phyloP scores from a whole-genome alignment of 2,113 vertebrate species.

The Chloroceryle aenea region DNA sequence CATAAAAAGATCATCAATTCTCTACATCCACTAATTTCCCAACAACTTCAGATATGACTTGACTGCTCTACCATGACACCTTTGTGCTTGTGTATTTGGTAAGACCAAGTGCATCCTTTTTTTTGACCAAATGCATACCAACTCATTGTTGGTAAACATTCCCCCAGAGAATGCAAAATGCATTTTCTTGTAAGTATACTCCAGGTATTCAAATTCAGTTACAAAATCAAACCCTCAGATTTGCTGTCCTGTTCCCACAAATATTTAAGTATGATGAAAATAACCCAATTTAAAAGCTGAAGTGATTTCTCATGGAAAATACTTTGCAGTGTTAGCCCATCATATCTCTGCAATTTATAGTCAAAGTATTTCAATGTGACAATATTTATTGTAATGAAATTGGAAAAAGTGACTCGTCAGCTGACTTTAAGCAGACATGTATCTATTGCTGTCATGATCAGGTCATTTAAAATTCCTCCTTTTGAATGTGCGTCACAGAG shows the following conservation, averaged over 20 bases:
- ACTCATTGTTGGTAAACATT: not conserved
- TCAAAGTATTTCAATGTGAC: not conserved
- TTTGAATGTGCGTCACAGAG: constrained; percentile 42
- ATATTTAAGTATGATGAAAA: not conserved
- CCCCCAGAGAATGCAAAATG: not conserved
- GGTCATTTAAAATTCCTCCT: constrained; percentile 42
- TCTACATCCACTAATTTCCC: not conserved
- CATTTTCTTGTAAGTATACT: not conserved
- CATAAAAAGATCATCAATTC: not conserved
- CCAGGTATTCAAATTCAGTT: not conserved
- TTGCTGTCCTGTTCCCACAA: too few species aligned
- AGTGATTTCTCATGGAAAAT: not conserved
- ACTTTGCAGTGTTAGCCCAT: not conserved
- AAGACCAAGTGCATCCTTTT: not conserved
- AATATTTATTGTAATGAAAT: not conserved
- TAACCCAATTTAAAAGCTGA: not conserved
- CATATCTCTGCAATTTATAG: not conserved
- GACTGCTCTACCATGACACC: not conserved
- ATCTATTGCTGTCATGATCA: not conserved
- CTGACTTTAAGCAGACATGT: constrained; percentile 3
- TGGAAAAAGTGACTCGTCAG: constrained; percentile 49
- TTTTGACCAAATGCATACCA: not conserved
- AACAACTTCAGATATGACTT: not conserved
- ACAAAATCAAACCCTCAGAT: not conserved
- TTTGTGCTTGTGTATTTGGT: not conserved